phyloP scores from a whole-genome alignment of 2,113 vertebrate genomes.

The Hydrochoerus hydrochaeris region DNA sequence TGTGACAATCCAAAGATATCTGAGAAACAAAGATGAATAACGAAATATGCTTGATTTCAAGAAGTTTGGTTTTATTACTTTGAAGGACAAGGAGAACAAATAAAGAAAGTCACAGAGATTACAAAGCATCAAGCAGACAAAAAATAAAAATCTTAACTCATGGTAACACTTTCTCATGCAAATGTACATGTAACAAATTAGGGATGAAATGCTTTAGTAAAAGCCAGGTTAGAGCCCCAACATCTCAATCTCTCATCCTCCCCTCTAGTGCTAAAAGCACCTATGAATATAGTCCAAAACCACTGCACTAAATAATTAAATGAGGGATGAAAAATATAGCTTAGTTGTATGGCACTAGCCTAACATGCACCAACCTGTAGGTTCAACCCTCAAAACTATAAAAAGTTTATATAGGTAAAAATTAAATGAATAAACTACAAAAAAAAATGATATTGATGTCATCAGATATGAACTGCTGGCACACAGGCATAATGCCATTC shows the following conservation, averaged over 20 bases:
- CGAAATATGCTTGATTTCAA: constrained; percentile 52
- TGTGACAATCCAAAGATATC: constrained; percentile 35
- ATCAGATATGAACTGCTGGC: not conserved
- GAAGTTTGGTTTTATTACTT: constrained; percentile 43
- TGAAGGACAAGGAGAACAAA: not conserved
- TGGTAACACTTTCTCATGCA: not conserved
- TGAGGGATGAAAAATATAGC: not conserved
- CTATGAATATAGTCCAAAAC: constrained; percentile 25
- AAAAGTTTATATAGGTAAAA: not conserved
- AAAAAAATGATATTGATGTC: constrained; percentile 11
- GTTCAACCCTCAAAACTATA: not conserved
- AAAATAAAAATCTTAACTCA: constrained; percentile 55
- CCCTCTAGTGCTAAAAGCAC: not conserved
- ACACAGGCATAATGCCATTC: not conserved
- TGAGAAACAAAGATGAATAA: constrained; percentile 40
- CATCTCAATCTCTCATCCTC: not conserved
- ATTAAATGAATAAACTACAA: not conserved
- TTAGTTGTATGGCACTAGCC: not conserved
- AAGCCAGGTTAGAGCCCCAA: not conserved
- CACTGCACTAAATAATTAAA: constrained; percentile 46
- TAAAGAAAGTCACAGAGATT: constrained; percentile 21
- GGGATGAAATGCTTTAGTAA: not conserved
- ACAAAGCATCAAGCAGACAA: constrained; percentile 44
- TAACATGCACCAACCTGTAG: not conserved
- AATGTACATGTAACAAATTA: constrained; percentile 58